Percentiles rank a stretch among this genome's conserved stretches.
phyloP scores from a whole-genome alignment of 2,113 vertebrate species.

The Oenanthe melanoleuca region DNA sequence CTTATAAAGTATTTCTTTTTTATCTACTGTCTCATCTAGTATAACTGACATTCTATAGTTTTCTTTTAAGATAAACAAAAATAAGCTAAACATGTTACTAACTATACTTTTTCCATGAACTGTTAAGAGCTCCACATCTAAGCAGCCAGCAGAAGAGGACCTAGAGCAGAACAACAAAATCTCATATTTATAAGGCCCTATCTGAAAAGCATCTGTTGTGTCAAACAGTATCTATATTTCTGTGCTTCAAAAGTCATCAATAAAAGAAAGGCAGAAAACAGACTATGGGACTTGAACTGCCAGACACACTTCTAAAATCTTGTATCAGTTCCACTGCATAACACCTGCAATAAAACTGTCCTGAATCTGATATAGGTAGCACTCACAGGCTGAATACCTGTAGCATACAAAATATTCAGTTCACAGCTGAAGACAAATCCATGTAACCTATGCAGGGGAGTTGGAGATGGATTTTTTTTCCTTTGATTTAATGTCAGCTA shows the following conservation, averaged over 20 bases:
- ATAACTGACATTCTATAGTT: background rate
- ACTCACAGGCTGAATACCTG: background rate
- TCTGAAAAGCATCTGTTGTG: background rate
- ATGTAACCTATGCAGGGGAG: background rate
- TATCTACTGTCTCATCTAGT: background rate
- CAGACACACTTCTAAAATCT: background rate
- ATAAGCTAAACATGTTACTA: background rate
- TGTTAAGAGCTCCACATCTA: background rate
- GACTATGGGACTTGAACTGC: background rate
- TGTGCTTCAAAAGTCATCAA: background rate
- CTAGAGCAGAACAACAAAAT: background rate
- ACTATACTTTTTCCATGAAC: background rate
- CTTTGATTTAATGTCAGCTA: background rate
- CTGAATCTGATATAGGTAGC: background rate
- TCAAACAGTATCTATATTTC: background rate
- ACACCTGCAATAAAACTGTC: background rate
- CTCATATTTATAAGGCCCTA: background rate
- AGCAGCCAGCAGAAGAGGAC: background rate
- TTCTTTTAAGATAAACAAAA: background rate
- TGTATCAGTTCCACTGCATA: background rate
- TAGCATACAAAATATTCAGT: background rate
- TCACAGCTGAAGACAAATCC: background rate
- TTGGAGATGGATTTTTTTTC: background rate
- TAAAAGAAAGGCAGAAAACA: background rate
- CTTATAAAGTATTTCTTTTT: background rate